A percentile compares a stretch with the other conserved stretches of the same genome.
phyloP scores from a whole-genome alignment of 2,888 invertebrate species.

The Sminthurides aquaticus region DNA sequence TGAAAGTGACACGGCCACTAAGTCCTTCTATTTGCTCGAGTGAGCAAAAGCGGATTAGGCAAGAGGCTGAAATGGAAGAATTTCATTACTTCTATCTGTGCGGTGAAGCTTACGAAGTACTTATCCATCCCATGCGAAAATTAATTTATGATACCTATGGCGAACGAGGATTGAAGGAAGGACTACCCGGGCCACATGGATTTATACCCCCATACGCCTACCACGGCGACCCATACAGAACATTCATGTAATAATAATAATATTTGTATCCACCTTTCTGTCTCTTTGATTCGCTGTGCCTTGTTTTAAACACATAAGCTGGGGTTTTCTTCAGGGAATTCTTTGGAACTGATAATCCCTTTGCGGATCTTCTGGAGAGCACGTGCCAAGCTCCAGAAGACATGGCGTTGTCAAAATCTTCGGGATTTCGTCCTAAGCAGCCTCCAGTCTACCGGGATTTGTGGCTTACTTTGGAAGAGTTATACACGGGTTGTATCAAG shows the following conservation, averaged over 20 bases:
- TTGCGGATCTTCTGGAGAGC: slow-evolving; percentile 65
- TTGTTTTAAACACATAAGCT: too few species aligned
- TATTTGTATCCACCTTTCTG: too few species aligned
- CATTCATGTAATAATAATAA: slow-evolving; percentile 55
- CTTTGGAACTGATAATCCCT: slow-evolving; percentile 76
- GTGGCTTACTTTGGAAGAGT: slow-evolving; percentile 57
- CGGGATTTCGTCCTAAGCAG: slow-evolving; percentile 51
- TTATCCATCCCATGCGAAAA: slow-evolving; percentile 58
- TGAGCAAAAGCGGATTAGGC: slow-evolving; percentile 29
- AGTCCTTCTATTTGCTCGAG: slow-evolving; percentile 46
- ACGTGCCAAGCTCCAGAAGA: slow-evolving; percentile 57
- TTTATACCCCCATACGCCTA: slow-evolving; percentile 68
- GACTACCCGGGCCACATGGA: slow-evolving; percentile 61
- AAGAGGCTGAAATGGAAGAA: slow-evolving; percentile 28
- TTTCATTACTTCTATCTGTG: slow-evolving; percentile 53
- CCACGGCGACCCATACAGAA: slow-evolving; percentile 68
- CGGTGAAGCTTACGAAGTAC: slow-evolving; percentile 72
- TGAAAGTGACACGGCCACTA: slow-evolving; percentile 29
- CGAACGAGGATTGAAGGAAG: slow-evolving; percentile 74
- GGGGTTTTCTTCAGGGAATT: too few species aligned
- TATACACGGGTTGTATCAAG: slow-evolving; percentile 44
- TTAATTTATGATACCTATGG: slow-evolving; percentile 85
- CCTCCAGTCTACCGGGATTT: slow-evolving; percentile 54
- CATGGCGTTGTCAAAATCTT: slow-evolving; percentile 49
- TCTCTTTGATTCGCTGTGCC: not conserved